phyloP scores from a whole-genome alignment of 2,888 invertebrate species.

The Eupelmus urozonus region DNA sequence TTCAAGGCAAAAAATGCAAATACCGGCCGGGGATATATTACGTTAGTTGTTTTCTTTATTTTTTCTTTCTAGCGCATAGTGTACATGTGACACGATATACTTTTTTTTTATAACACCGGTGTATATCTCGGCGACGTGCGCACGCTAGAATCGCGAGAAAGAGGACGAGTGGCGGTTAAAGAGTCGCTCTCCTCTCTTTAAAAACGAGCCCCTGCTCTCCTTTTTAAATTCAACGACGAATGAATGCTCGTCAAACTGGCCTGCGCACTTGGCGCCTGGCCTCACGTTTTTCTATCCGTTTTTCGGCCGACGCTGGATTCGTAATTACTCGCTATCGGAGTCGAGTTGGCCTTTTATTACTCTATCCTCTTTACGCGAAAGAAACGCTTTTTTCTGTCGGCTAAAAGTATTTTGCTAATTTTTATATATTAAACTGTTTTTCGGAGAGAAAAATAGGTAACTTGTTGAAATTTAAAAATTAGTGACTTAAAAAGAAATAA shows the following conservation, averaged over 20 bases:
- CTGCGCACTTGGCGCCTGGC: neutral
- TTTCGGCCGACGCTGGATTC: neutral
- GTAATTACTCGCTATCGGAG: neutral
- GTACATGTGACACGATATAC: neutral
- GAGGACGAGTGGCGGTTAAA: slow-evolving; percentile 23
- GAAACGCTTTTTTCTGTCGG: neutral
- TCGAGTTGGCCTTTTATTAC: neutral
- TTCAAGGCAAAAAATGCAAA: neutral
- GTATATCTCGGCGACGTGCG: neutral
- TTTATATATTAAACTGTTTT: no score
- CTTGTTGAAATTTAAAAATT: no score
- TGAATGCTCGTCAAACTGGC: neutral
- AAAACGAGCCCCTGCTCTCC: slow-evolving; percentile 16
- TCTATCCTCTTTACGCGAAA: neutral
- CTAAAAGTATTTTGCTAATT: neutral
- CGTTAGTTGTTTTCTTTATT: neutral
- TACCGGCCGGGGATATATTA: neutral
- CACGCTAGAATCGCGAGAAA: neutral
- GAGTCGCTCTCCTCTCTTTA: neutral
- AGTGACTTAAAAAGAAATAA: no score
- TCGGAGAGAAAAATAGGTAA: no score
- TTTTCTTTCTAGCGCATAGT: neutral
- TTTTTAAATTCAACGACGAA: slow-evolving; percentile 13
- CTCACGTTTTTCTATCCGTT: neutral
- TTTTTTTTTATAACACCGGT: neutral